Conservation (phyloP, 30 jellyfish, hydroid and myxozoan genomes). For the Aurelia coerulea region DNA sequence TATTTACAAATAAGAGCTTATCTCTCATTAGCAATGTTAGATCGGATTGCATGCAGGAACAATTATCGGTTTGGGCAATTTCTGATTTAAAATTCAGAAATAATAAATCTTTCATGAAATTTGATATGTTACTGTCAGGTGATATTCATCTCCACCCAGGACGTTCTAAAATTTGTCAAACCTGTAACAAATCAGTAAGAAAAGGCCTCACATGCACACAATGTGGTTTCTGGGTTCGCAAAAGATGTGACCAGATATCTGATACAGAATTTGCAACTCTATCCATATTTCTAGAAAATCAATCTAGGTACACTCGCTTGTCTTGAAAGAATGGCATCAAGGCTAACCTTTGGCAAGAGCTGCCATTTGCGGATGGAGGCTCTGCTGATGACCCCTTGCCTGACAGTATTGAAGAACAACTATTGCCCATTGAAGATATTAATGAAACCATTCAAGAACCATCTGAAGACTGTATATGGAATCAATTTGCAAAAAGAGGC, state of each 20-base stretch:
- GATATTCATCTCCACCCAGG: too few species aligned
- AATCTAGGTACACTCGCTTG: constrained; percentile 7
- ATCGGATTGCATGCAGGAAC: constrained; percentile 34
- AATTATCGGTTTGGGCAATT: constrained; percentile 22
- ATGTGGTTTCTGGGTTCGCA: too few species aligned
- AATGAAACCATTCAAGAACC: background rate
- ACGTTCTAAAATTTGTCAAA: too few species aligned
- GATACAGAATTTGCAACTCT: background rate
- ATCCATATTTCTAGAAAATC: background rate
- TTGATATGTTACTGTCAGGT: too few species aligned
- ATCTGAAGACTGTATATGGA: background rate
- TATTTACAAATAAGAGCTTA: constrained; percentile 15
- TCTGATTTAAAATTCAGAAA: constrained; percentile 7
- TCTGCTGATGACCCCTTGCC: constrained; percentile 8
- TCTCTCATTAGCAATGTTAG: constrained; percentile 25
- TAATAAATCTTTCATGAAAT: too few species aligned
- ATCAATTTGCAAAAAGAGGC: background rate
- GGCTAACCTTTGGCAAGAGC: background rate
- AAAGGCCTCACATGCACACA: too few species aligned
- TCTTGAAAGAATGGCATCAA: background rate
- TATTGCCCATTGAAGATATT: background rate
- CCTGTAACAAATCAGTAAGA: too few species aligned
- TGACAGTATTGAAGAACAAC: background rate
- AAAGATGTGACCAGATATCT: too few species aligned
- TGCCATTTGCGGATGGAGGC: background rate